Base-by-base conservation (phyloP, 2,797 vertebrate genomes). In the Nothura maculosa region DNA sequence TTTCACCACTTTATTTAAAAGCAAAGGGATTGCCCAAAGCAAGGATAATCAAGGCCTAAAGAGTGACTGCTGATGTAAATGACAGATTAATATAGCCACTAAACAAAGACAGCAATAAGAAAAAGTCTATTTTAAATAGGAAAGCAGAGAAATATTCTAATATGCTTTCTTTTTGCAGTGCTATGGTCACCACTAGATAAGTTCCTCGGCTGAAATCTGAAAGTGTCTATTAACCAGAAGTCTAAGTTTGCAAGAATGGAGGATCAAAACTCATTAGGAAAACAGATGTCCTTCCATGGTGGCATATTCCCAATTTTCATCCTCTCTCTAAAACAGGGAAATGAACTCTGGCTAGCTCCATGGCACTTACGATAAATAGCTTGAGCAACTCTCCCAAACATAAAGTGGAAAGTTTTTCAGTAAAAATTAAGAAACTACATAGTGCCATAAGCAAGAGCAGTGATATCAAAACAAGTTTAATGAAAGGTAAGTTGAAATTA, bases 21-120 rank as follows among this genome's bases (percentile, higher is more conserved):
- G 70, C 87, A 57, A 95, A 90, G 38, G 60, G 55, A 87, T 87
- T 94, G 96, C 94, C 94, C 79, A 96, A 85, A 96, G 96, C 94
- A 95, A 94, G 92, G 52, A 62, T 91, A 93, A 96, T 92, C 93
- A 89, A 93, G 64, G 90, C 86, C 86, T 93, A 92, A 82, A 95
- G 78, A 94, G 57, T 36, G 67, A 92, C 83, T 93, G 86, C 91
- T 93, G 81, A 83, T 94, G 80, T 75, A 91, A 91, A 91, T 84
- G 94, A 95, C 66, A 91, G 91, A 94, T 89, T 30, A 94, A 70
- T 82, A 85, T 9, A 92, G 66, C 19, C 77, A 73, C 54, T 52
- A 48, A 80, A 87, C 57, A 87, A 57, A 75, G 42, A 60, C 14
- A 45, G 45, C 22, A 63, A 30, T 63, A n/a, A 54, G 30, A 17